These are phyloP conservation scores for Lacerta agilis DNA, from an alignment of 2,797 vertebrate species.

Conservation along the genomic window DNA sequence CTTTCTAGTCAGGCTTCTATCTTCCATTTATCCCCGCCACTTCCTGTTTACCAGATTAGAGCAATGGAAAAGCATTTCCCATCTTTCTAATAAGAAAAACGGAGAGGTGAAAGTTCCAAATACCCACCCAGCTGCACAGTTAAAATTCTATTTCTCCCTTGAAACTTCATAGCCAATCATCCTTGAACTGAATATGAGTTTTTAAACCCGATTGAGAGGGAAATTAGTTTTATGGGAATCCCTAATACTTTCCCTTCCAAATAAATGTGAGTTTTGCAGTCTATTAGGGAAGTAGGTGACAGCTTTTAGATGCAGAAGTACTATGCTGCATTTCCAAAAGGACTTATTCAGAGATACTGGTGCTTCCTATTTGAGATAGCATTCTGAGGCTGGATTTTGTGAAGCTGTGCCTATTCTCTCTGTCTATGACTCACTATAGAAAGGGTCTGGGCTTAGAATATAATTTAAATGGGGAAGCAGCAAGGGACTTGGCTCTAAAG, in stretches of 20 bases:
- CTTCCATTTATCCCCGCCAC: constrained; percentile 25
- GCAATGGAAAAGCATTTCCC: constrained; percentile 10
- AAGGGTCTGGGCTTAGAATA: background rate
- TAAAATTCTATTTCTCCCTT: background rate
- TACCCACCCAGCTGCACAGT: accelerated
- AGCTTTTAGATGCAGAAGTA: constrained; percentile 14
- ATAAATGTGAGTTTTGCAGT: constrained; percentile 18
- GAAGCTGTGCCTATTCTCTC: background rate
- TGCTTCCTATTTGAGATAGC: constrained; percentile 9
- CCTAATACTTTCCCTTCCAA: constrained; percentile 8
- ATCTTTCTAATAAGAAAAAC: constrained; percentile 6
- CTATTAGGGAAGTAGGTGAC: constrained; percentile 11
- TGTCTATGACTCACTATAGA: background rate
- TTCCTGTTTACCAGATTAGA: constrained; percentile 25
- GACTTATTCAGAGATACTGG: background rate
- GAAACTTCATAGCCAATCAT: constrained; percentile 18
- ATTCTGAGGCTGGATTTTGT: background rate
- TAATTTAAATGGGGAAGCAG: background rate
- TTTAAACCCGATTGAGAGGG: background rate
- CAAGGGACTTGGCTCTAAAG: background rate
- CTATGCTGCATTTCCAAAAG: constrained; percentile 2
- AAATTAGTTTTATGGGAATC: constrained; percentile 25
- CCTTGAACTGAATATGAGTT: constrained; percentile 21
- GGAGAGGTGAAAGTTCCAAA: constrained; percentile 32
- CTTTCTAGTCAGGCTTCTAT: constrained; percentile 46